phyloP scores from a whole-genome alignment of 2,888 invertebrate species.

The Tetanocera ferruginea region DNA sequence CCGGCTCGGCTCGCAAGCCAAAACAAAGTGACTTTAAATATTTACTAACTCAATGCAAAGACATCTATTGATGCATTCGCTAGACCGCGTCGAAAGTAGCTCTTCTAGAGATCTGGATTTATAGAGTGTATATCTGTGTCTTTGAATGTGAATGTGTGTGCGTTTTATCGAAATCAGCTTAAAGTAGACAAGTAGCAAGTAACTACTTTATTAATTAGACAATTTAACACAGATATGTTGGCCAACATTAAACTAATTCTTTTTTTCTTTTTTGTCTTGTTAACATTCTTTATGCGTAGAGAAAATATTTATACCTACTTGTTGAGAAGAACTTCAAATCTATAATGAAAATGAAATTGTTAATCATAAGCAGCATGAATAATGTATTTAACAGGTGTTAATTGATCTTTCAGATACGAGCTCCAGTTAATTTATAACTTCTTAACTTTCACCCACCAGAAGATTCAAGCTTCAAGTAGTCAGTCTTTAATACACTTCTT shows the following conservation, averaged over 20 bases:
- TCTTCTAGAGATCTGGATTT: background rate
- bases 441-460: constrained; percentile 5
- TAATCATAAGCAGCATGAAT: background rate
- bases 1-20: background rate
- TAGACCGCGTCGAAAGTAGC: background rate
- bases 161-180: no score
- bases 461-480: background rate
- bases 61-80: background rate
- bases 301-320: background rate
- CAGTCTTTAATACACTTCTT: background rate
- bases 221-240: background rate
- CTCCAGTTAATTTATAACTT: constrained; percentile 12
- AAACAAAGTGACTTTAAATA: constrained; percentile 10
- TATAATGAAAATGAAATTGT: constrained; percentile 25
- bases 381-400: constrained; percentile 5
- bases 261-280: background rate
- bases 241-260: background rate
- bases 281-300: background rate
- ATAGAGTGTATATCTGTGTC: no score
- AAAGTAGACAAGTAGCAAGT: no score
- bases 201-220: no score
- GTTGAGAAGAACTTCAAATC: background rate
- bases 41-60: background rate
- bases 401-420: constrained; percentile 6
- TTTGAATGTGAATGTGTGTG: no score